These are phyloP conservation scores for Wasmannia auropunctata DNA, from an alignment of 1,140 invertebrate genomes.

Conservation along the genomic window DNA sequence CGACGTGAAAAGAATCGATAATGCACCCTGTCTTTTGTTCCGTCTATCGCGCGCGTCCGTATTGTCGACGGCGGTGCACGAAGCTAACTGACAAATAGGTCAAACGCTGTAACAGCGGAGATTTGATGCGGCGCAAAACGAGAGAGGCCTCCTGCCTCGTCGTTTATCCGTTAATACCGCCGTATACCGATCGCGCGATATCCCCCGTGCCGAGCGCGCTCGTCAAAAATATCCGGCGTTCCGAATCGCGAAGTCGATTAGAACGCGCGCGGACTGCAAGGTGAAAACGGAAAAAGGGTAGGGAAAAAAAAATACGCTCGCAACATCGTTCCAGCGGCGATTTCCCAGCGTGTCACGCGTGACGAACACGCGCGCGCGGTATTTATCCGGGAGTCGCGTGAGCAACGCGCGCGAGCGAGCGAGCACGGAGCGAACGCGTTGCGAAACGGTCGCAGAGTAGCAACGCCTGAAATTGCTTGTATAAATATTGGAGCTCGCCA, in stretches of 20 bases:
- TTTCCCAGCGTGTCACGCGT: constrained; percentile 48
- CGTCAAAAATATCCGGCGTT: constrained; percentile 13
- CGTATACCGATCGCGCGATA: background rate
- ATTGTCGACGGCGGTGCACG: background rate
- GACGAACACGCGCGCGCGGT: constrained; percentile 50
- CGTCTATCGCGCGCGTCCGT: constrained; percentile 14
- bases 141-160: background rate
- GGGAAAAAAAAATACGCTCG: background rate
- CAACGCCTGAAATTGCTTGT: constrained; percentile 79
- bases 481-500: constrained; percentile 80
- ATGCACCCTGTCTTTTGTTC: constrained; percentile 48
- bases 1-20: constrained; percentile 51
- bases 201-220: background rate
- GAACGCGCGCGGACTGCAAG: constrained; percentile 11
- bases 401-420: constrained; percentile 10
- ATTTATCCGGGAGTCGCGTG: constrained; percentile 58
- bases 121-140: constrained; percentile 1
- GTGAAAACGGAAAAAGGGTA: background rate
- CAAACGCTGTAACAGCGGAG: constrained; percentile 36
- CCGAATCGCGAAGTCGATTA: constrained; percentile 27
- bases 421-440: constrained; percentile 3
- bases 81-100: constrained; percentile 42
- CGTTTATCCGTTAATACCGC: constrained; percentile 17
- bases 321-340: background rate
- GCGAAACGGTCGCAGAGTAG: constrained; percentile 37